Evolutionary conservation across 37 sponge, comb jelly and placozoan genomes (phyloP).

Genomic region (Lycopodina hypogea): DNA sequence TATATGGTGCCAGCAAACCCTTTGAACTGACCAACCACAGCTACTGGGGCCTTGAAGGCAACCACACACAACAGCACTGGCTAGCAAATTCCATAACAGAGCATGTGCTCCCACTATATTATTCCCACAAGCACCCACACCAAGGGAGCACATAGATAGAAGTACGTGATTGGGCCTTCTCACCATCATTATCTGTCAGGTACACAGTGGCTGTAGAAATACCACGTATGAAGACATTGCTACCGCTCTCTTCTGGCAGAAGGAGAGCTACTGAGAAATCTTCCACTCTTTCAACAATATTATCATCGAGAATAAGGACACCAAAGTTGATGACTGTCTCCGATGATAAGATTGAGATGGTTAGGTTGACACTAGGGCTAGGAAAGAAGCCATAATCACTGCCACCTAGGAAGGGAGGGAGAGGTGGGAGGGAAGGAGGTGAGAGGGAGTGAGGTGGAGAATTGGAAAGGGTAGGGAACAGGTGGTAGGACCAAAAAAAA

Average conservation of each 20-base stretch:
- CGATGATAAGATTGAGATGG: not conserved
- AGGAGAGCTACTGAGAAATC: not conserved
- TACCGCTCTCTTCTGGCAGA: not conserved
- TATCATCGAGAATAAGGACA: not conserved
- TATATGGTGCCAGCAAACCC: no score
- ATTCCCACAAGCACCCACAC: no score
- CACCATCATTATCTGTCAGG: conserved; percentile 25
- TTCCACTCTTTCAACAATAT: conserved; percentile 3
- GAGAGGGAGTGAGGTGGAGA: no score
- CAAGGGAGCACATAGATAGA: no score
- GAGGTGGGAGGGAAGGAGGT: not conserved
- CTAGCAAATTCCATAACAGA: no score
- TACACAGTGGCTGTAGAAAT: conserved; percentile 3
- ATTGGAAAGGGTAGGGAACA: no score
- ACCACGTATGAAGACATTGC: not conserved
- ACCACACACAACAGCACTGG: no score
- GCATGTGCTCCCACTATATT: no score
- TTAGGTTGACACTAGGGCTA: not conserved
- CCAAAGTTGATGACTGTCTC: not conserved
- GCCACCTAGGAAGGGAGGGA: not conserved
- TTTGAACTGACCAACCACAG: no score
- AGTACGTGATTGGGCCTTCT: no score
- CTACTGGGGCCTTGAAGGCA: no score
- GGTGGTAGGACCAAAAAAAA: no score
- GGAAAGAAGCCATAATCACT: conserved; percentile 20